Conservation (phyloP, 2,113 vertebrate genomes). For the Asarcornis scutulata region DNA sequence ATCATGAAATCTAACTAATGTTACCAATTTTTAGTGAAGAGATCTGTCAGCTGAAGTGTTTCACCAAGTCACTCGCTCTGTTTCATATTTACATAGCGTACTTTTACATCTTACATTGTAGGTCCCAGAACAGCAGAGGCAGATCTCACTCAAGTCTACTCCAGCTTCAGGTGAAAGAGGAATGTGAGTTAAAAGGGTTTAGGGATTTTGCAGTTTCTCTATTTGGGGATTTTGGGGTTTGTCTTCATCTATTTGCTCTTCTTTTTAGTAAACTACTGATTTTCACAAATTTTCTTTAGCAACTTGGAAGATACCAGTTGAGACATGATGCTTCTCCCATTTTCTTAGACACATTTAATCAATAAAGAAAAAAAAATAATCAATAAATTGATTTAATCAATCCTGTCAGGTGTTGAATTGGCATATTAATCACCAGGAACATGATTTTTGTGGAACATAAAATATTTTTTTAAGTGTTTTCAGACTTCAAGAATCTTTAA, state of each 20-base stretch:
- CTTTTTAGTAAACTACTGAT: background rate
- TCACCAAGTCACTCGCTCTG: background rate
- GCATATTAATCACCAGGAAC: background rate
- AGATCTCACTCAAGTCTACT: constrained; percentile 92
- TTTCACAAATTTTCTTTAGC: background rate
- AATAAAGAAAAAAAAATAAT: background rate
- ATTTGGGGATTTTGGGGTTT: background rate
- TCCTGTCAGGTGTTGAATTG: background rate
- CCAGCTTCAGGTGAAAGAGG: constrained; percentile 91
- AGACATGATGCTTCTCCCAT: accelerated
- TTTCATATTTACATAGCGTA: background rate
- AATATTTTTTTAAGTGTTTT: accelerated
- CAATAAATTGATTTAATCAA: background rate
- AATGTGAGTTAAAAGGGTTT: constrained; percentile 81
- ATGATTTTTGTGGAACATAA: background rate
- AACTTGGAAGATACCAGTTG: background rate
- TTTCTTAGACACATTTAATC: background rate
- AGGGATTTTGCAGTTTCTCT: background rate
- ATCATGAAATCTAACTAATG: background rate
- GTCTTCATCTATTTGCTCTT: background rate
- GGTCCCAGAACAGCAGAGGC: constrained; percentile 93
- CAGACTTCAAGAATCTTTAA: background rate
- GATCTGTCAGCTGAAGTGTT: background rate
- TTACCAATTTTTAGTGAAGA: background rate
- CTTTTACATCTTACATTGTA: constrained; percentile 54